Evolutionary conservation across 2,888 invertebrate species (phyloP), one percentile per base, ranked within the genome.

Genomic region (Fabriciana adippe): DNA sequence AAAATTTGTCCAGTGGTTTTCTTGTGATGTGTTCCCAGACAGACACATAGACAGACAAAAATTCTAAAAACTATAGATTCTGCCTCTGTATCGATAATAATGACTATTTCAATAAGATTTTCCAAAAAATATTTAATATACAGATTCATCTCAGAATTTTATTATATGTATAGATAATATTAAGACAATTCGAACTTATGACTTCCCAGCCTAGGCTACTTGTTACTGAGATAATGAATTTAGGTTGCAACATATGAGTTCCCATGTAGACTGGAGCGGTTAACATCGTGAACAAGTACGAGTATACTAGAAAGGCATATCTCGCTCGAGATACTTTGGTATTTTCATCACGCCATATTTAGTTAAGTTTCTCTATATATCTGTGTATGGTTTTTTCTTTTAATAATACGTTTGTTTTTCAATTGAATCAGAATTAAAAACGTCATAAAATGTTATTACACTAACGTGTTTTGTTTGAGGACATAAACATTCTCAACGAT

Each of bases 261-360:
- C 53, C n/a, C 61, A 61, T 61, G 61, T 61, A 61, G 61, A 61
- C 61, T 53, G 41, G 21, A 53, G 61, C 51, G 47, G 47, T 26
- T 13, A n/a, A 31, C 5, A 48, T 31, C 48, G 59, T 48, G 48
- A 59, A 59, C 59, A 31, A 31, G 48, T 59, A 48, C 26, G 26
- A n/a, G 48, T 59, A 47, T 48, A 59, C 61, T 53, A 61, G 61
- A 61, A 61, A 61, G 61, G 61, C 50, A 53, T 61, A 61, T 61
- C 51, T 61, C 31, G 51, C 60, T 50, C n/a, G 55, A 41, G 35
- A 31, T 55, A n/a, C 61, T 50, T 35, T 14, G 47, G 47, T 59
- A 59, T 59, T 48, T 59, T 59, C 59, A 59, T 51, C 18, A 51
- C 18, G 51, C 61, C 51, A 18, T 61, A 50, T 53, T 53, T 41